Evolutionary conservation across 2,888 invertebrate species (phyloP).

Genomic region (Drosophila subquinaria): DNA sequence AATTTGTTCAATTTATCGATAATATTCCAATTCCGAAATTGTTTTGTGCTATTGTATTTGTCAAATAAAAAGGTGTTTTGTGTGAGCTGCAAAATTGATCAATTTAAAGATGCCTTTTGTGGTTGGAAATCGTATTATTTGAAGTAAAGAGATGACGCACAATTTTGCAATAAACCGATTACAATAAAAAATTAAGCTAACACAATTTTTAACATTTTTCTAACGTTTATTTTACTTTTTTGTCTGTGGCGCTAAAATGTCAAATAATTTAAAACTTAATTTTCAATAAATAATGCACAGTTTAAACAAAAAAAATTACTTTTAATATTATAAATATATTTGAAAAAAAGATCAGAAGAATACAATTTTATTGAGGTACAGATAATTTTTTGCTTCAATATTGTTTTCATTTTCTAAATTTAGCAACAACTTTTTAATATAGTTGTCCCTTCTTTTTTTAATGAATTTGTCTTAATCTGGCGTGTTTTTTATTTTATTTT

Average conservation of each 20-base stretch:
- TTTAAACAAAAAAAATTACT: too few relatives aligned
- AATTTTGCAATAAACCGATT: not conserved
- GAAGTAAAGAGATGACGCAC: not conserved
- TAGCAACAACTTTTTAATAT: too few relatives aligned
- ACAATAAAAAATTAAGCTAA: not conserved
- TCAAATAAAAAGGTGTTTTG: not conserved
- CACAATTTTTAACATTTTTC: not conserved
- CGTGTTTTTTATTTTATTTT: too few relatives aligned
- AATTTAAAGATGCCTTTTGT: not conserved
- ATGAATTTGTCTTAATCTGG: too few relatives aligned
- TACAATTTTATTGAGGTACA: too few relatives aligned
- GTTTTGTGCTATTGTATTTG: not conserved
- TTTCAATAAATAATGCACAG: not conserved
- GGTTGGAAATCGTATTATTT: not conserved
- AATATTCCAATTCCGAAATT: not conserved
- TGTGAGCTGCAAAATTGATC: not conserved
- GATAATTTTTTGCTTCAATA: too few relatives aligned
- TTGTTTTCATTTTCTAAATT: too few relatives aligned
- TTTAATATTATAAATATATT: too few relatives aligned
- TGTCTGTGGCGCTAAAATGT: not conserved
- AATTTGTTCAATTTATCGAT: not conserved
- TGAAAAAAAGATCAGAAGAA: too few relatives aligned
- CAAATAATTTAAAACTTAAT: not conserved
- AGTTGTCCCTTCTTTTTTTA: too few relatives aligned
- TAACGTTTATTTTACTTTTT: not conserved